Evolutionary conservation across 2,113 vertebrate genomes (phyloP), one percentile per base, ranked within the genome.

Genomic region (Lophotis ruficrista): DNA sequence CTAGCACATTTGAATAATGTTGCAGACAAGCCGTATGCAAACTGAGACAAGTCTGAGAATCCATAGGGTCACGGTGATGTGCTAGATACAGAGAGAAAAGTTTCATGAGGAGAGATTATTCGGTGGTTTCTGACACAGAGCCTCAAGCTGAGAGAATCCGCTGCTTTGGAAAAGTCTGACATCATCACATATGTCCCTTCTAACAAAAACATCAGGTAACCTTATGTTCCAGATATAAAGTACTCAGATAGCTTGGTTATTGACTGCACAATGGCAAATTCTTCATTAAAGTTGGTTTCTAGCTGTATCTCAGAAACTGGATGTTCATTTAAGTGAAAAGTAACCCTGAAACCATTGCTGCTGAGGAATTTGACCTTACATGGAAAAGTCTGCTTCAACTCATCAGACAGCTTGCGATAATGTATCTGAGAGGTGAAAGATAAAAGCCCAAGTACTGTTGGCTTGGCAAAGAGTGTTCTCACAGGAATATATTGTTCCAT

Each of bases 211-310:
- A 76, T 65, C 65, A 79, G 86, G 72, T 61, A 95, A 79, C 53
- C 41, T 76, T 76, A 4, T 47, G 61, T 76, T 93, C 35, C 61
- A 87, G 45, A 50, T 57, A 85, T 19, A 64, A 94, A 78, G 64
- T 18, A 53, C 56, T 78, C 47, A 35, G 54, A n/a, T 33, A 78
- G 35, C 47, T 88, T 86, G 37, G 47, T 81, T 94, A 91, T 76
- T 82, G 72, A 75, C 86, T 27, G n/a, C 53, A 61, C 80, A 84
- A 93, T 22, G 43, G 80, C 38, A 75, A 89, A 68, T 41, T 86
- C 77, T 89, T 89, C 81, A 89, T 89, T 91, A 90, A 87, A 90
- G 61, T 16, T 71, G 17, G 7, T 88, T 94, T 95, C 48, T 81
- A 68, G 33, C 30, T 85, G 22, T n/a, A 76, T 47, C 90, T 90